These are phyloP conservation scores for Amblyornis subalaris DNA, from an alignment of 2,113 vertebrate species.

Conservation along the genomic window DNA sequence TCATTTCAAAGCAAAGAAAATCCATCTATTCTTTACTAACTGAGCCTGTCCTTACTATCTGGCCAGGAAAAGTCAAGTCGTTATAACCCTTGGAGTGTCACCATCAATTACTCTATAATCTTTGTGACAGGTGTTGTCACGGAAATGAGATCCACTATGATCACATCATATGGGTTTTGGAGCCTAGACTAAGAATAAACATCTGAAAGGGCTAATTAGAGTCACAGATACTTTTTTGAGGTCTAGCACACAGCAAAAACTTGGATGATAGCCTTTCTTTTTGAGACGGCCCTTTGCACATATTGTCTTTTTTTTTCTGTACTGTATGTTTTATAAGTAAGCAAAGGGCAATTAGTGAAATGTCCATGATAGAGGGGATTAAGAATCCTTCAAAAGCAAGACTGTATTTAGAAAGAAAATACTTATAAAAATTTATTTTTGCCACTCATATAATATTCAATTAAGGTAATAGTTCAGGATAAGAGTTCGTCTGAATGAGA, in stretches of 20 bases:
- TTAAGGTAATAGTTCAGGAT: not conserved
- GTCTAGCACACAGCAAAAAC: not conserved
- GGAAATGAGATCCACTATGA: not conserved
- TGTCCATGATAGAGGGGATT: not conserved
- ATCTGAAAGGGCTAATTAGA: not conserved
- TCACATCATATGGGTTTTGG: not conserved
- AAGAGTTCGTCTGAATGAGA: not conserved
- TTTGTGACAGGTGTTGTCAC: not conserved
- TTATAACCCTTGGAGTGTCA: not conserved
- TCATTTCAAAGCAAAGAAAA: not conserved
- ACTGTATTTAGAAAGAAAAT: not conserved
- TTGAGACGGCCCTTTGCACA: not conserved
- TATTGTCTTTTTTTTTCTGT: not conserved
- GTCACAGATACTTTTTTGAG: not conserved
- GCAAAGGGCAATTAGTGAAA: not conserved
- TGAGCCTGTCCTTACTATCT: not conserved
- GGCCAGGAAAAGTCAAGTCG: not conserved
- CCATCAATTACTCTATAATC: not conserved
- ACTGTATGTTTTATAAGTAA: not conserved
- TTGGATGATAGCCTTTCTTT: not conserved
- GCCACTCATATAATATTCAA: rapidly evolving
- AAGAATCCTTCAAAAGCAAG: not conserved
- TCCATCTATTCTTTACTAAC: not conserved
- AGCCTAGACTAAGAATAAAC: not conserved
- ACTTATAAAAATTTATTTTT: not conserved